Evolutionary conservation across 2,888 invertebrate species (phyloP), one percentile per base, ranked within the genome.

Genomic region (Suillia variegata): DNA sequence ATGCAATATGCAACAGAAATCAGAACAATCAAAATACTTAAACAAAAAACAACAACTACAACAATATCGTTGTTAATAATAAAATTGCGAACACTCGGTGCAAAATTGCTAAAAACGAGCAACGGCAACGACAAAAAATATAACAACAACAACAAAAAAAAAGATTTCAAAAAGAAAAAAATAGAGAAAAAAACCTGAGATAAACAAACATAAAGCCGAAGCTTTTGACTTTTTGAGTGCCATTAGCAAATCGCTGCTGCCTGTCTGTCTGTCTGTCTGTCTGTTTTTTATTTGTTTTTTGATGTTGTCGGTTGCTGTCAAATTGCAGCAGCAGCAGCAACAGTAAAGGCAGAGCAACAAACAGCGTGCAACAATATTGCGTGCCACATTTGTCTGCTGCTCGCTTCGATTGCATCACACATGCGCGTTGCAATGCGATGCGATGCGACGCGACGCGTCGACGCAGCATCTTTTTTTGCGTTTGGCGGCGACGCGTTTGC

Each of bases 331-430:
- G 15, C 38, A 38, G n/a, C 38, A 38, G n/a, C 38, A 45, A 20
- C 45, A 45, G 45, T 20, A 20, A 17, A 18, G n/a, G n/a, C 38
- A n/a, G 13, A 8, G 5, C 38, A 38, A 13, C 12, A 13, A n/a
- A n/a, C 38, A 38, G 20, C 45, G 45, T 13, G 13, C 45, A 20
- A 45, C 10, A 5, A 45, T n/a, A n/a, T 45, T 45, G 20, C 45
- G 13, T 20, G 38, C 45, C n/a, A 13, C 45, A 8, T 20, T 45
- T 18, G 45, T 20, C 10, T n/a, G 10, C 38, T 4, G 38, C 38
- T n/a, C n/a, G n/a, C n/a, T n/a, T n/a, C n/a, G n/a, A n/a, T 38
- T 38, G 38, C 38, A 38, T 38, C 38, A 38, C n/a, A 20, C 45
- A 45, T 5, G 6, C 45, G 13, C 45, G 45, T 13, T 18, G 45